These are phyloP conservation scores for Cynopterus brachyotis DNA, from an alignment of 2,113 vertebrate species.

Conservation along the genomic window DNA sequence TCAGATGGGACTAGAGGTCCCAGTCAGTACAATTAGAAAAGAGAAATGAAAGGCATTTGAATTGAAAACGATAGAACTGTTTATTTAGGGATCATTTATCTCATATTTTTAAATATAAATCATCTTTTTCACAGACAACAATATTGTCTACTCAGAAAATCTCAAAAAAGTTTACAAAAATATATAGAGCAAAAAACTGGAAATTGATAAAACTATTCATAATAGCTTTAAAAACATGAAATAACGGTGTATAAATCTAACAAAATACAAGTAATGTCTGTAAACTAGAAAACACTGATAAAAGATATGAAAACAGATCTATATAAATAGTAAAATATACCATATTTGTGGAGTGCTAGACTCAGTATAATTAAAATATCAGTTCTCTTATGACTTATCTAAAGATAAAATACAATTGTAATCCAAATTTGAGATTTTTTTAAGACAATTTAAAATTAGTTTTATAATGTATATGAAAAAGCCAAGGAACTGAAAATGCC, in stretches of 20 bases:
- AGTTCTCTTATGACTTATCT: background rate
- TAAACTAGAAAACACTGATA: background rate
- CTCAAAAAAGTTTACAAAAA: background rate
- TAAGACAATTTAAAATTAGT: background rate
- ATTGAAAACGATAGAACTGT: background rate
- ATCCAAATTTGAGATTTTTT: background rate
- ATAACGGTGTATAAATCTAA: background rate
- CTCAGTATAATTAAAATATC: background rate
- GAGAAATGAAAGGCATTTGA: background rate
- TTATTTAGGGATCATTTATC: too few species aligned
- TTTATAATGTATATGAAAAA: background rate
- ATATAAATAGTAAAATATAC: background rate
- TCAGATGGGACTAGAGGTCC: background rate
- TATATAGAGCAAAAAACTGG: background rate
- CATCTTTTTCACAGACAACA: background rate
- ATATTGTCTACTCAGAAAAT: background rate
- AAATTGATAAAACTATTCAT: background rate
- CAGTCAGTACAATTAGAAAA: background rate
- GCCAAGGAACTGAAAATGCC: background rate
- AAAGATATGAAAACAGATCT: background rate
- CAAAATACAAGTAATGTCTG: background rate
- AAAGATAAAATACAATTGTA: background rate
- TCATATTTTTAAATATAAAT: background rate
- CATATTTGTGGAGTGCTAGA: background rate
- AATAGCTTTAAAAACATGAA: background rate